Evolutionary conservation across 1,140 invertebrate genomes (phyloP), one percentile per base, ranked within the genome.

Genomic region (Drosophila insularis): DNA sequence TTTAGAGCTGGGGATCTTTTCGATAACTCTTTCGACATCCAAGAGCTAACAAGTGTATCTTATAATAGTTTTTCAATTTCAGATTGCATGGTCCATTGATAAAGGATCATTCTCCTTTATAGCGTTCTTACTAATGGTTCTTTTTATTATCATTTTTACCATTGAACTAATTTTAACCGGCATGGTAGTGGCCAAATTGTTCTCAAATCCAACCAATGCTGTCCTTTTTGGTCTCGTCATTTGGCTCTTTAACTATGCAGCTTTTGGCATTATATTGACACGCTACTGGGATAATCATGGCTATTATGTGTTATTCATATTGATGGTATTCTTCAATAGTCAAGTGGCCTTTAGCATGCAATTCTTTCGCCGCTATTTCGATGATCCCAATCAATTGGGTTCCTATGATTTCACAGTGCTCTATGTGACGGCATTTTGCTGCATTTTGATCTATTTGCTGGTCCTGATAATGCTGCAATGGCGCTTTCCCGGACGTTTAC

Each of bases 171-270:
- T 91, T 1, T 5, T 87, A 5, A 72, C 73, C 2, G 89, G 63
- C 13, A 68, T 91, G 55, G 56, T 87, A 13, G 27, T 91, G 50
- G 71, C 81, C 4, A 79, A 85, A 50, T 39, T 78, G 0, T 74
- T 91, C 8, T 23, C 11, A 0, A 74, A 78, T 60, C 54, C 66
- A 4, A 50, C 31, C 4, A 87, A 91, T 17, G 74, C 69, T 0
- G 61, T 90, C 1, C 67, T 90, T 0, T 84, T 80, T 17, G 77
- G 53, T 0, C 14, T 86, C 7, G 14, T 71, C 0, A 23, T 85
- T 11, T 91, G 89, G 89, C 13, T 91, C 0, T 76, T 80, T 5
- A 68, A 75, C 14, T 91, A 90, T 71, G 80, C 81, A 0, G 54
- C 77, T 7, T 91, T 91, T 40, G 59, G 74, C 2, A 68, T 77